Percentiles rank a stretch among this genome's conserved stretches.
These are phyloP conservation scores for Xestia ashworthii DNA, from an alignment of 2,888 invertebrate species.

Conservation along the genomic window DNA sequence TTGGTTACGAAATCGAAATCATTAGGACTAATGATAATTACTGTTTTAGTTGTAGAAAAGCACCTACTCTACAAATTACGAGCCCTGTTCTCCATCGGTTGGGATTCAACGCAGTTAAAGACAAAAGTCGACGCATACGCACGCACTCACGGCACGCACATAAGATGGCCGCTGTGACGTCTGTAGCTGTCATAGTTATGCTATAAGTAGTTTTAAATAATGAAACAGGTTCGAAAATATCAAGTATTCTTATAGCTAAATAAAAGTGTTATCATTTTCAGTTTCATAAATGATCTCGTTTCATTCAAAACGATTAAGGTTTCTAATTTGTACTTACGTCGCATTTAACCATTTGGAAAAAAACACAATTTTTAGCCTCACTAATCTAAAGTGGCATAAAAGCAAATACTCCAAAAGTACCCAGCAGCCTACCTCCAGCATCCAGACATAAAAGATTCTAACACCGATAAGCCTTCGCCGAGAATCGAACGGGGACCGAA, in stretches of 20 bases:
- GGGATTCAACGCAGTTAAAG: slow-evolving; percentile 20
- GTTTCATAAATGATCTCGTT: neutral
- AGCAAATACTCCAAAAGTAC: slow-evolving; percentile 31
- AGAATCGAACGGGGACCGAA: slow-evolving; percentile 66
- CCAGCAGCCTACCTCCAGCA: slow-evolving; percentile 47
- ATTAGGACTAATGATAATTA: neutral
- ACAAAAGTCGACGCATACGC: slow-evolving; percentile 52
- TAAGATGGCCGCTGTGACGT: slow-evolving; percentile 38
- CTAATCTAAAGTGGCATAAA: slow-evolving; percentile 24
- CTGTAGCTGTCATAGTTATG: slow-evolving; percentile 23
- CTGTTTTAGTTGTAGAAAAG: neutral
- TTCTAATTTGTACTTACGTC: neutral
- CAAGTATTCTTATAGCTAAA: neutral
- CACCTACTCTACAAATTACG: neutral
- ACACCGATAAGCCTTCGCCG: slow-evolving; percentile 53
- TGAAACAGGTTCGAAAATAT: neutral
- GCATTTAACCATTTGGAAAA: neutral
- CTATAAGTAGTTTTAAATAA: neutral
- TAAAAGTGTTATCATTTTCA: neutral
- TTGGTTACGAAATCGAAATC: too few species aligned
- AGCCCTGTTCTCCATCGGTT: slow-evolving; percentile 2
- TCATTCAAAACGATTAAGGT: neutral
- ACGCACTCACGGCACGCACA: slow-evolving; percentile 55
- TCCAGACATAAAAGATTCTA: slow-evolving; percentile 61
- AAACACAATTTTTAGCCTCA: neutral